Evolutionary conservation across 2,113 vertebrate genomes (phyloP), one percentile per base, ranked within the genome.

Genomic region (Clarias batrachus): DNA sequence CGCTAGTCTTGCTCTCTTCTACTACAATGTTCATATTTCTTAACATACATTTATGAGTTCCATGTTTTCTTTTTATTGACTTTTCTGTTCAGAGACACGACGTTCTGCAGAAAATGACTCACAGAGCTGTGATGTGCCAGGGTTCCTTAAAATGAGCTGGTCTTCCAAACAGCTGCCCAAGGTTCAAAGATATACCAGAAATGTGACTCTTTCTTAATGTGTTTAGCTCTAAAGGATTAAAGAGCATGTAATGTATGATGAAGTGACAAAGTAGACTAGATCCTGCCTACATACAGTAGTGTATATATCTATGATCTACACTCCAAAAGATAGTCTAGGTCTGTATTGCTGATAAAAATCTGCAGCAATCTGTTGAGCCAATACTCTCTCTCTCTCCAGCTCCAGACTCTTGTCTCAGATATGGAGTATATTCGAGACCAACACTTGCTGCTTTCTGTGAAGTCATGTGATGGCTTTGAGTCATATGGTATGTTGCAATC

Each of bases 391-490:
- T 70, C 37, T 62, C 54, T 88, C 57, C 91, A 97, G 96, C 94
- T 97, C 82, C 91, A 94, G 56, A 96, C 96, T 56, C 89, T 96
- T 87, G 86, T 94, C 81, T 95, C 96, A 0, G 96, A 96, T 90
- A 90, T 95, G 94, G 96, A 96, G 85, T 94, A 95, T 91, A 93
- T 97, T 87, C 94, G 93, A 83, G 96, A 97, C 89, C 96, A 97
- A 89, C 96, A 97, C 85, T 89, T 97, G 68, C 95, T 97, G 57
- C 85, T 97, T 84, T 97, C 95, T 82, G 91, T 97, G 78, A 97
- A 97, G 93, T 95, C 96, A 3, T 94, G 95, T 91, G 96, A 97
- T 88, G 96, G 96, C 56, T 96, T 96, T n/a, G 96, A 97, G 91
- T 97, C 96, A 81, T 97, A 96, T 0, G 97, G 96, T 97, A 70